Conservation (phyloP, 2,888 invertebrate species). For the Pseudeuparius sepicola region DNA sequence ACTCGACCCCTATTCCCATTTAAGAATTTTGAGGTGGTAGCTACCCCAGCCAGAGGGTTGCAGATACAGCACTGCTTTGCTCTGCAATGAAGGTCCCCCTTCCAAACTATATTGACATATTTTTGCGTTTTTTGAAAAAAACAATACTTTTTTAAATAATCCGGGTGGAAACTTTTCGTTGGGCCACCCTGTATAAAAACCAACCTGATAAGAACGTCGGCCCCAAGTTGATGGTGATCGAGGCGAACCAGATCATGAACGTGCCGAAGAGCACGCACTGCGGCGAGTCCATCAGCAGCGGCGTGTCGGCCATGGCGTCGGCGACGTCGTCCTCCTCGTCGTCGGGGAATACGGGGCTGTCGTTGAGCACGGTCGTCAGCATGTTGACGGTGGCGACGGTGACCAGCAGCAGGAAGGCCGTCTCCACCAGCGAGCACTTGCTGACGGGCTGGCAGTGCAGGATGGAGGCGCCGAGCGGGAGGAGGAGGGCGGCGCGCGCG, state of each 20-base stretch:
- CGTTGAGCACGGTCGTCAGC: conserved; percentile 77
- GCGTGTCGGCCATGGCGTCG: conserved; percentile 45
- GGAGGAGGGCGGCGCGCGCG: conserved; percentile 66
- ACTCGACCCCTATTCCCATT: too few relatives aligned
- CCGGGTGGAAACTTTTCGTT: too few relatives aligned
- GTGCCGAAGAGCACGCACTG: conserved; percentile 86
- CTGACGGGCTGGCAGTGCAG: conserved; percentile 74
- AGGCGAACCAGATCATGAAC: conserved; percentile 90
- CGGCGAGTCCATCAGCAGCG: conserved; percentile 73
- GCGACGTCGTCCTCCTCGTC: conserved; percentile 66
- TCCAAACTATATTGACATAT: too few relatives aligned
- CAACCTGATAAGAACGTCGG: conserved; percentile 73
- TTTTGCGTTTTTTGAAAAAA: too few relatives aligned
- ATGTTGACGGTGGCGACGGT: conserved; percentile 87
- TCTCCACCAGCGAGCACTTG: conserved; percentile 80
- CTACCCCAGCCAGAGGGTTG: too few relatives aligned
- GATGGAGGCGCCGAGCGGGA: conserved; percentile 71
- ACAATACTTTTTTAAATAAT: too few relatives aligned
- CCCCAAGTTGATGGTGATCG: conserved; percentile 81
- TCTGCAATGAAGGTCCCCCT: too few relatives aligned
- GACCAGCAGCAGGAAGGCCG: conserved; percentile 76
- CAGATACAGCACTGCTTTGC: too few relatives aligned
- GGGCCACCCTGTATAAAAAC: too few relatives aligned
- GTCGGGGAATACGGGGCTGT: conserved; percentile 78
- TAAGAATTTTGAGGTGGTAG: too few relatives aligned